Percentiles rank a stretch among this genome's conserved stretches.
phyloP scores from a whole-genome alignment of 1,140 invertebrate genomes.

The Amphibalanus amphitrite region DNA sequence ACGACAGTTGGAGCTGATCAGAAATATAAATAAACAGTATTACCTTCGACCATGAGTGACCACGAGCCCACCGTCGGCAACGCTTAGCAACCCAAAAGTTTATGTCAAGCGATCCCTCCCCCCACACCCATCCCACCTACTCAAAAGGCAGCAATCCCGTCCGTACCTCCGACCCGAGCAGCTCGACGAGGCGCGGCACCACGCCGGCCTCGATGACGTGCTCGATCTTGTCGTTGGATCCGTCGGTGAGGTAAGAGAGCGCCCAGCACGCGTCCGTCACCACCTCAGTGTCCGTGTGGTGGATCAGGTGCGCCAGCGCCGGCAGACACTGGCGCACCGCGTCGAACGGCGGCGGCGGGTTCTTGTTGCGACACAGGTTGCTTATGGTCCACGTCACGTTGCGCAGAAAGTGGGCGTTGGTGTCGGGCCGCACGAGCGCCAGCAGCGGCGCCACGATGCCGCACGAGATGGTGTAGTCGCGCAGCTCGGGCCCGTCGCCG shows the following conservation, averaged over 20 bases:
- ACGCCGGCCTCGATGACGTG: constrained; percentile 53
- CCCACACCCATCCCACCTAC: no score
- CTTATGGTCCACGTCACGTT: constrained; percentile 81
- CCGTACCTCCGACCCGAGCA: constrained; percentile 52
- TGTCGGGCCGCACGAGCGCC: constrained; percentile 39
- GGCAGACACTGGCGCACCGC: constrained; percentile 62
- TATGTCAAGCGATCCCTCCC: no score
- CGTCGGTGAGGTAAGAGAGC: constrained; percentile 87
- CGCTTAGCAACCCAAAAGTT: no score
- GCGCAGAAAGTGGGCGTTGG: constrained; percentile 31
- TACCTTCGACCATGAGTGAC: no score
- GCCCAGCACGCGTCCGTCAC: constrained; percentile 93
- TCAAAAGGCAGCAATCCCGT: no score
- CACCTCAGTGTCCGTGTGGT: constrained; percentile 52
- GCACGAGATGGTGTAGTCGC: constrained; percentile 50
- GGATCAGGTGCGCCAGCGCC: constrained; percentile 55
- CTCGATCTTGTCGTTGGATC: constrained; percentile 80
- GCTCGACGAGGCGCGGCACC: constrained; percentile 52
- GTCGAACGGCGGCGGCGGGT: constrained; percentile 60
- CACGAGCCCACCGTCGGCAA: no score
- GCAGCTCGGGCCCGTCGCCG: constrained; percentile 32
- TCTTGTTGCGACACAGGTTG: constrained; percentile 82
- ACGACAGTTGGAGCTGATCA: no score
- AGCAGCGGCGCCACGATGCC: constrained; percentile 48
- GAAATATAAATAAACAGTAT: no score